phyloP scores from a whole-genome alignment of 2,888 invertebrate genomes.

The Heliothis peltigera region DNA sequence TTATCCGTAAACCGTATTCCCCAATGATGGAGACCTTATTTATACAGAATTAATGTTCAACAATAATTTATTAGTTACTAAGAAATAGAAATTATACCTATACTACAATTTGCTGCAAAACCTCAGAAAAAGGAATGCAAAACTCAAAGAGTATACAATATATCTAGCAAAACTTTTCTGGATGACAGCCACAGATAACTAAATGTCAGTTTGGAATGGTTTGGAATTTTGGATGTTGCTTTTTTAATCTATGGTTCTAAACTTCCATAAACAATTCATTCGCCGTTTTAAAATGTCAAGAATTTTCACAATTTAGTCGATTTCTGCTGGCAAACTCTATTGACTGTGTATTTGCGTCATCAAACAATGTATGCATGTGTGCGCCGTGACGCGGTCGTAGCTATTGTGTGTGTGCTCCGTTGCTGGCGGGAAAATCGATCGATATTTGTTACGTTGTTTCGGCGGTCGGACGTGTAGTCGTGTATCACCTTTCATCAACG shows the following conservation, averaged over 20 bases:
- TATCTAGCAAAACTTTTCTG: too few relatives aligned
- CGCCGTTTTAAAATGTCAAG: background rate
- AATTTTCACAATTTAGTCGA: conserved; percentile 5
- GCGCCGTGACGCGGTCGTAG: conserved; percentile 11
- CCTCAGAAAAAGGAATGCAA: too few relatives aligned
- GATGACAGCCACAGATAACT: too few relatives aligned
- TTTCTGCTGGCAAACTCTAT: conserved; percentile 14
- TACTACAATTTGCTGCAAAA: too few relatives aligned
- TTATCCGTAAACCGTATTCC: too few relatives aligned
- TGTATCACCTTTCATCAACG: conserved; percentile 13
- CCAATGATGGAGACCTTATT: too few relatives aligned
- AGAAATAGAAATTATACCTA: too few relatives aligned
- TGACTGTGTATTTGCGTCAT: conserved; percentile 38
- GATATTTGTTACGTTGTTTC: conserved; percentile 60
- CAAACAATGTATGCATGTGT: conserved; percentile 17
- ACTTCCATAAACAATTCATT: background rate
- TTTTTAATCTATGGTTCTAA: background rate
- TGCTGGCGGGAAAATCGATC: conserved; percentile 83
- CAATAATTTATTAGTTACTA: too few relatives aligned
- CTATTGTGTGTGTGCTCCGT: conserved; percentile 32
- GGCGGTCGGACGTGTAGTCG: conserved; percentile 19
- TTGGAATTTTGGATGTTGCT: too few relatives aligned
- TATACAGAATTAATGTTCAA: too few relatives aligned
- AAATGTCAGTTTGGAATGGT: too few relatives aligned
- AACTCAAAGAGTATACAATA: too few relatives aligned